Base-by-base conservation (phyloP, 2,888 invertebrate species). In the Pterobdella sp. region DNA sequence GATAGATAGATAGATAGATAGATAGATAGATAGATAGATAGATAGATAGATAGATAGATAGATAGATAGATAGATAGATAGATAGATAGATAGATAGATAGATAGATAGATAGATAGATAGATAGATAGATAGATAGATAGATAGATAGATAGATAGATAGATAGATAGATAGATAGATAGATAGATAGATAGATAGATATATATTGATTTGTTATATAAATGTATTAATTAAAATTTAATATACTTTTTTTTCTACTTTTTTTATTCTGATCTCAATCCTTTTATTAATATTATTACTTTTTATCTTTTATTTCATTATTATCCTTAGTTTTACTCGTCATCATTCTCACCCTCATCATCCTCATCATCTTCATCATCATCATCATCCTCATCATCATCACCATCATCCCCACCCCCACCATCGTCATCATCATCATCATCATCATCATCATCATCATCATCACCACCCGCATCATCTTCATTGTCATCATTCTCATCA, bases 401-500 rank as follows among this genome's bases (percentile, higher is more conserved):
- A 32, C 22, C 52, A 68, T 7, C 68, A 42, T 68, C 68, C 42
- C 26, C 49, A 68, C 29, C 42, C 42, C 3, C 10, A 42, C 32
- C 49, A 52, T 60, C 35, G 60, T 71, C 42, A n/a, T 64, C n/a
- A 26, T 60, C 37, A 64, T 64, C 36, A 60, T 64, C 64, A 63
- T 72, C 64, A 63, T 72, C 72, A 35, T 72, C 60, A 36, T 72
- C 72, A 64, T 64, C 63, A 63, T 72, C 72, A 72, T 64, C 35
- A 36, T 36, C n/a, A 36, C 37, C 37, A 68, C 32, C 32, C 26
- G 26, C 32, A 66, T 66, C 32, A 66, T 66, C 32, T 31, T 31
- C 32, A 66, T 31, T 22, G 32, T 31, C 32, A 66, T 31, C 32
- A 66, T 66, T 18, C 18, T 18, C 32, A 66, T 66, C 32, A 66